Evolutionary conservation across 2,888 invertebrate species (phyloP).

Genomic region (Lamproptera curius): DNA sequence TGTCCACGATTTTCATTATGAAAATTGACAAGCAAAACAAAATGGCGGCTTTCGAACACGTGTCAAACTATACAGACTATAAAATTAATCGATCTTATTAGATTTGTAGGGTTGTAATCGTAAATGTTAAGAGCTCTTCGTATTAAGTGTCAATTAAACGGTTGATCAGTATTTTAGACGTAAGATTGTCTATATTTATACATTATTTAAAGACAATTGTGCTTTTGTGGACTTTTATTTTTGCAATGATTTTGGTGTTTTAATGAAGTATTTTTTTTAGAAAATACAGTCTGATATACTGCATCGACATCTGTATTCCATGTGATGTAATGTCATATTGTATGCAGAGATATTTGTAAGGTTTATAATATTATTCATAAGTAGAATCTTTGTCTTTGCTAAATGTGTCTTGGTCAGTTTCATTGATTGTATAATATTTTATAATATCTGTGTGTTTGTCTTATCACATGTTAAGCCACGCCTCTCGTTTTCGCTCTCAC

Average conservation of each 20-base stretch:
- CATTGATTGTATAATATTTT: constrained; percentile 6
- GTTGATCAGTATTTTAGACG: constrained; percentile 1
- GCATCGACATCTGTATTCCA: neutral
- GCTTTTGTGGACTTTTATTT: neutral
- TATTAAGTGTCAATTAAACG: neutral
- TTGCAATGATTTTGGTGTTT: neutral
- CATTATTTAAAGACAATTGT: neutral
- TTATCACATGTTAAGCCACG: constrained; percentile 63
- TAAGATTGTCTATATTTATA: neutral
- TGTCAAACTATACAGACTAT: neutral
- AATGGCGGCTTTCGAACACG: neutral
- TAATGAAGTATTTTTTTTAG: neutral
- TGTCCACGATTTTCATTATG: neutral
- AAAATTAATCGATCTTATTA: neutral
- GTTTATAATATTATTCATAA: neutral
- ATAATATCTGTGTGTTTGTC: constrained; percentile 39
- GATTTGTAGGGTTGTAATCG: too few species aligned
- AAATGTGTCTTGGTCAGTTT: neutral
- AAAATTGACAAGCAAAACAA: neutral
- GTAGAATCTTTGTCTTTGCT: neutral
- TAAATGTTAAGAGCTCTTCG: neutral
- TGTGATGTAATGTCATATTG: neutral
- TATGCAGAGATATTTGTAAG: constrained; percentile 8
- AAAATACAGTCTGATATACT: neutral
- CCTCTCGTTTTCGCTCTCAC: constrained; percentile 75